A percentile compares a stretch with the other conserved stretches of the same genome.
phyloP scores from a whole-genome alignment of 2,797 vertebrate species.

The Limnodromus scolopaceus region DNA sequence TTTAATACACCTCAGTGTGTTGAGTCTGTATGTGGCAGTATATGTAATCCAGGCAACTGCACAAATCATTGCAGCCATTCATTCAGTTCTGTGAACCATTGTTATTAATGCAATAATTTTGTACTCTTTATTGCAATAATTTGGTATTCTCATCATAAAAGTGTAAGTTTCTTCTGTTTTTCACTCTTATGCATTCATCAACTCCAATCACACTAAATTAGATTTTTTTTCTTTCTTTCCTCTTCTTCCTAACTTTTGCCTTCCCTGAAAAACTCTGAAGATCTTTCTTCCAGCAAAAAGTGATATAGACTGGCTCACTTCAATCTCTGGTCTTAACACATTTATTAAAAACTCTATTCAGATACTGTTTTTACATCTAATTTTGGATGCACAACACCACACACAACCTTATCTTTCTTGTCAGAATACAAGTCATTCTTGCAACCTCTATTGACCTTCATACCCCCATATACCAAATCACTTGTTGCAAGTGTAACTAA shows the following conservation, averaged over 20 bases:
- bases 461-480: background rate
- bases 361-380: background rate
- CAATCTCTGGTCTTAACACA: background rate
- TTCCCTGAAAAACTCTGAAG: background rate
- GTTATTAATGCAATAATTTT: slow-evolving; percentile 15
- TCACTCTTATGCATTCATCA: background rate
- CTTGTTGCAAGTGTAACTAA: background rate
- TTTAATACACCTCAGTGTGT: background rate
- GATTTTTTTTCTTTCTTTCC: background rate
- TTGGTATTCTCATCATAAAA: background rate
- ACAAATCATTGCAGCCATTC: slow-evolving; percentile 4
- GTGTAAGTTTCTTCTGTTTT: background rate
- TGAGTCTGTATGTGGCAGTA: background rate
- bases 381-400: background rate
- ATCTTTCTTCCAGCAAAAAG: background rate
- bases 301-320: background rate
- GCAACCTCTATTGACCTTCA: background rate
- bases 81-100: background rate
- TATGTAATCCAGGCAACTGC: background rate
- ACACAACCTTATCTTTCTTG: background rate
- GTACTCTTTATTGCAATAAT: background rate
- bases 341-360: background rate
- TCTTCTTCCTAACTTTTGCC: background rate
- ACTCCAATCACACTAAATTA: background rate
- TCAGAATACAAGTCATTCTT: background rate